Percentiles rank a stretch among this genome's conserved stretches.
Evolutionary conservation across 2,113 vertebrate species (phyloP).

Genomic region (Pterocles burchelli): DNA sequence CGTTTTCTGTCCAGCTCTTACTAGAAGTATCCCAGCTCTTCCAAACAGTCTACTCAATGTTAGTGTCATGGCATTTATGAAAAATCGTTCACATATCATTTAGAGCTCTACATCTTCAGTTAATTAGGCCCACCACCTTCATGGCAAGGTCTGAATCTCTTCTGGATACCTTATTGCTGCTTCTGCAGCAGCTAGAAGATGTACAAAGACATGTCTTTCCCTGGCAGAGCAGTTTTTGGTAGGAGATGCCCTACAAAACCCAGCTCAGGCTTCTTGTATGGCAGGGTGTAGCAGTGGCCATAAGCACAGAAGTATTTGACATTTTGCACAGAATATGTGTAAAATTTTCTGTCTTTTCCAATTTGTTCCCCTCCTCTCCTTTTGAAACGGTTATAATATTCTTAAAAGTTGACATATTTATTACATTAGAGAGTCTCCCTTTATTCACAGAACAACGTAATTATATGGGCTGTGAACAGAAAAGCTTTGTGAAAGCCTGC

Average conservation of each 20-base stretch:
- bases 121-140: background rate
- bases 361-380: background rate
- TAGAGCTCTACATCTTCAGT: background rate
- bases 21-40: background rate
- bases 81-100: background rate
- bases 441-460: background rate
- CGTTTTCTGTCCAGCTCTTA: background rate
- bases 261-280: background rate
- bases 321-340: background rate
- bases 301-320: background rate
- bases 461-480: background rate
- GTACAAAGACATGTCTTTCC: background rate
- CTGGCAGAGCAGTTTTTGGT: background rate
- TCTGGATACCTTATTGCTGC: background rate
- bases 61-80: background rate
- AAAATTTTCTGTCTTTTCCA: background rate
- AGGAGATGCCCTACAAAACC: background rate
- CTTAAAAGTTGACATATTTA: background rate
- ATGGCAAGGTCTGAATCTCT: background rate
- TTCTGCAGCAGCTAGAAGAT: background rate
- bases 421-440: background rate
- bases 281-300: background rate
- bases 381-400: slow-evolving; percentile 2
- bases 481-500: background rate
- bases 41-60: background rate